These are phyloP conservation scores for Phacellophora camtschatica DNA, from an alignment of 30 jellyfish, hydroid and myxozoan species.

Conservation along the genomic window DNA sequence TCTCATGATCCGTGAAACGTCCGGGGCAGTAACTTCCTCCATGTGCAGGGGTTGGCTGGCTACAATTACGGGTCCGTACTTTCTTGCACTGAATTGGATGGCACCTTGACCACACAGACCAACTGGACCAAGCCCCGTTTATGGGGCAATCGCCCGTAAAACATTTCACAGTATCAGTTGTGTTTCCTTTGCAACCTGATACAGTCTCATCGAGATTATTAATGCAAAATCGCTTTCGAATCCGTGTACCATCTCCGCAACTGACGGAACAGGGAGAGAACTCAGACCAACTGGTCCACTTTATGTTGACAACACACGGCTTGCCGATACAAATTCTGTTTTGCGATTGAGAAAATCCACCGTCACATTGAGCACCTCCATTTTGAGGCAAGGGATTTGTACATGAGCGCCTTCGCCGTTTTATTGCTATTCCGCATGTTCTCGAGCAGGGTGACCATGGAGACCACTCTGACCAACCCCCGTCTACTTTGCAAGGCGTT, in stretches of 20 bases:
- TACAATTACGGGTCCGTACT: constrained; percentile 70
- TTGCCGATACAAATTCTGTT: constrained; percentile 62
- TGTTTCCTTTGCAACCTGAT: constrained; percentile 71
- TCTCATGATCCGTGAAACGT: not conserved
- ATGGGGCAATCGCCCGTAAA: constrained; percentile 46
- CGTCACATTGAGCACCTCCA: constrained; percentile 83
- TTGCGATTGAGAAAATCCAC: constrained; percentile 69
- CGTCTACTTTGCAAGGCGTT: constrained; percentile 59
- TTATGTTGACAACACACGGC: constrained; percentile 60
- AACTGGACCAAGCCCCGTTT: constrained; percentile 84
- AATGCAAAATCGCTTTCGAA: constrained; percentile 74
- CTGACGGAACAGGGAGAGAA: constrained; percentile 75
- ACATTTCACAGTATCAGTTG: constrained; percentile 50
- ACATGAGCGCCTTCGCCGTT: constrained; percentile 86
- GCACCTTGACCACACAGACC: constrained; percentile 93
- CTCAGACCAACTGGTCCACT: constrained; percentile 90
- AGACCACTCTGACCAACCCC: constrained; percentile 93
- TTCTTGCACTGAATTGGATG: constrained; percentile 73
- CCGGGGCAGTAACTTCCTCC: constrained; percentile 88
- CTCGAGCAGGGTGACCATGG: constrained; percentile 90
- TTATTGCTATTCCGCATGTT: constrained; percentile 89
- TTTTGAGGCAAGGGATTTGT: constrained; percentile 77
- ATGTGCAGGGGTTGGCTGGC: constrained; percentile 52
- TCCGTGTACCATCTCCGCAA: constrained; percentile 66
- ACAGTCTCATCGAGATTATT: constrained; percentile 59